Evolutionary conservation across 2,888 invertebrate genomes (phyloP).

Genomic region (Drosophila borealis): DNA sequence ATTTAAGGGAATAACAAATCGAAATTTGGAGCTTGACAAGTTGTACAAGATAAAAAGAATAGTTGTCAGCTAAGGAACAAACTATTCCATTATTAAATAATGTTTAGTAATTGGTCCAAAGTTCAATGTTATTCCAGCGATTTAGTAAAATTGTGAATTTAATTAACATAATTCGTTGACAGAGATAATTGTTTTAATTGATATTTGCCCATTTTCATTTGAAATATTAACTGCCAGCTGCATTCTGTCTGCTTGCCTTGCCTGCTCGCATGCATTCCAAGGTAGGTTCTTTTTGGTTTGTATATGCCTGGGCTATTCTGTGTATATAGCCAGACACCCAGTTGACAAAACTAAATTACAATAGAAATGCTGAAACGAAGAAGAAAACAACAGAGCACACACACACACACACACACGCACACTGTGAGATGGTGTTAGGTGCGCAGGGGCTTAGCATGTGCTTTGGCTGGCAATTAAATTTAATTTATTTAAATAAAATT

Average conservation of each 20-base stretch:
- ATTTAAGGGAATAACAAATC: not conserved
- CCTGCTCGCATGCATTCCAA: slow-evolving; percentile 41
- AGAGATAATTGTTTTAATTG: too few species aligned
- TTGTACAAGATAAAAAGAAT: too few species aligned
- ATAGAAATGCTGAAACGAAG: slow-evolving; percentile 52
- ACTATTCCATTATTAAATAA: too few species aligned
- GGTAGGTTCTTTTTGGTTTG: slow-evolving; percentile 48
- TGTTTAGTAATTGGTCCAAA: too few species aligned
- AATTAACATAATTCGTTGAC: too few species aligned
- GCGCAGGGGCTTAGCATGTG: slow-evolving; percentile 43
- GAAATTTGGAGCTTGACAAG: too few species aligned
- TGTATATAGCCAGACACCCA: slow-evolving; percentile 52
- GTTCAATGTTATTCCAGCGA: too few species aligned
- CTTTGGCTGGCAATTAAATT: slow-evolving; percentile 79
- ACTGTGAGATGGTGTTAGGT: slow-evolving; percentile 22
- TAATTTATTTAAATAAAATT: slow-evolving; percentile 80
- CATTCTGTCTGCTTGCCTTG: not conserved
- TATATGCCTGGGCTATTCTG: slow-evolving; percentile 51
- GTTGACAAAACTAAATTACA: slow-evolving; percentile 73
- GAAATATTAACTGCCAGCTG: not conserved
- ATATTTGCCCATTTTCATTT: not conserved
- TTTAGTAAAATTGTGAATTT: too few species aligned
- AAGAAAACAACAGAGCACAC: slow-evolving; percentile 30
- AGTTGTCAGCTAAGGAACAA: too few species aligned
- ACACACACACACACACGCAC: slow-evolving; percentile 18